These are phyloP conservation scores for Clitarchus hookeri DNA, from an alignment of 2,888 invertebrate genomes.

Conservation along the genomic window DNA sequence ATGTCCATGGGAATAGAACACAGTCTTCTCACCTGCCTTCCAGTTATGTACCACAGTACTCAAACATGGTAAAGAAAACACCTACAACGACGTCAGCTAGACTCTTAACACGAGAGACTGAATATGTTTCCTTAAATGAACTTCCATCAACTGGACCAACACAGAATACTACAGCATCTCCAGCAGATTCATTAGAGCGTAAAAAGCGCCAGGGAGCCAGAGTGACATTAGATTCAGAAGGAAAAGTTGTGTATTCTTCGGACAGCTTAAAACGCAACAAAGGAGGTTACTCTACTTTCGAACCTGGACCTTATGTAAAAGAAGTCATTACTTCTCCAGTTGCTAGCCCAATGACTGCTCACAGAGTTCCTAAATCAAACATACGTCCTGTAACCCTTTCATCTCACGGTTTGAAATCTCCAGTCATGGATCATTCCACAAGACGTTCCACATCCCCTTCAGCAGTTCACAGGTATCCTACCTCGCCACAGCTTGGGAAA, in stretches of 20 bases:
- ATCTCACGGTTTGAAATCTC: slow-evolving; percentile 39
- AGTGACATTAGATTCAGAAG: slow-evolving; percentile 82
- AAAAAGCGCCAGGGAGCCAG: slow-evolving; percentile 71
- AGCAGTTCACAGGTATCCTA: slow-evolving; percentile 48
- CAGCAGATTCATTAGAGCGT: slow-evolving; percentile 58
- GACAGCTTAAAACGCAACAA: slow-evolving; percentile 77
- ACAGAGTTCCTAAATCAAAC: slow-evolving; percentile 53
- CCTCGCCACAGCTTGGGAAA: slow-evolving; percentile 69
- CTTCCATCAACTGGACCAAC: slow-evolving; percentile 58
- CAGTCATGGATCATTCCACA: background rate
- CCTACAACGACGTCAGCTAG: background rate
- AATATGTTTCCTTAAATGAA: slow-evolving; percentile 82
- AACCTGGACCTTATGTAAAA: slow-evolving; percentile 74
- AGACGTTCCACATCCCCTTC: slow-evolving; percentile 39
- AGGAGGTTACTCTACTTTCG: slow-evolving; percentile 80
- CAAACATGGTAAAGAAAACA: background rate
- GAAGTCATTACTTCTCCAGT: slow-evolving; percentile 54
- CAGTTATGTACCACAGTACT: background rate
- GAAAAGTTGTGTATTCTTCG: slow-evolving; percentile 86
- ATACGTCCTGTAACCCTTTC: slow-evolving; percentile 54
- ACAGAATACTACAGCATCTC: slow-evolving; percentile 37
- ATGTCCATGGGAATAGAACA: slow-evolving; percentile 72
- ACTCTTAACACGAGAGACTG: slow-evolving; percentile 55
- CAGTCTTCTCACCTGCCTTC: background rate
- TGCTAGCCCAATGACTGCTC: slow-evolving; percentile 58